Percentiles rank a stretch among this genome's conserved stretches.
These are phyloP conservation scores for Decapterus maruadsi DNA, from an alignment of 2,797 vertebrate species.

Conservation along the genomic window DNA sequence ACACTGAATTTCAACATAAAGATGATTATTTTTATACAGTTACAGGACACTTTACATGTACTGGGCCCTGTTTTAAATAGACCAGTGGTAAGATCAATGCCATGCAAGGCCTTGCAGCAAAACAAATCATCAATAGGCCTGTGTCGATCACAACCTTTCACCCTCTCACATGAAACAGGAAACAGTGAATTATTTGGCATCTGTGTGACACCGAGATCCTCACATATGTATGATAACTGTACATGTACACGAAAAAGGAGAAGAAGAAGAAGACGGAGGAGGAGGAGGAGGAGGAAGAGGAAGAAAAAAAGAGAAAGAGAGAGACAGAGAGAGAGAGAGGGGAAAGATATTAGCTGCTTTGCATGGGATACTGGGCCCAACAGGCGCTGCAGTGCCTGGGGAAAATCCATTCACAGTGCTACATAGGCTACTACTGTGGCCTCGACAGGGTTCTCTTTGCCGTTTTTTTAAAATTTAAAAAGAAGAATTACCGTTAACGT, in stretches of 20 bases:
- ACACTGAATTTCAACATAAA: background rate
- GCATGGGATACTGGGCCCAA: conserved; percentile 90
- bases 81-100: conserved; percentile 79
- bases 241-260: conserved; percentile 27
- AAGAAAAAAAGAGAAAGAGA: background rate
- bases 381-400: conserved; percentile 90
- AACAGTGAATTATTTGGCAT: conserved; percentile 69
- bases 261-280: background rate
- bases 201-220: conserved; percentile 54
- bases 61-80: conserved; percentile 74
- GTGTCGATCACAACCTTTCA: conserved; percentile 79
- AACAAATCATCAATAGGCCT: conserved; percentile 83
- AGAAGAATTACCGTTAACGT: conserved; percentile 28
- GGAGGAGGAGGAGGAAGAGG: background rate
- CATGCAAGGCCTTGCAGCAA: conserved; percentile 82
- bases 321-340: background rate
- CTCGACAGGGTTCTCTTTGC: conserved; percentile 45
- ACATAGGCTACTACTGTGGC: conserved; percentile 39
- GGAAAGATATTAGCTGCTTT: conserved; percentile 86
- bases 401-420: conserved; percentile 76
- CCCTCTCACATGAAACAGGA: conserved; percentile 74
- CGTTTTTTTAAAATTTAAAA: conserved; percentile 15
- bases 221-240: conserved; percentile 56
- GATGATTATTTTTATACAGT: conserved; percentile 37
- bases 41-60: conserved; percentile 63